Evolutionary conservation across 2,888 invertebrate species (phyloP), one percentile per base, ranked within the genome.

Genomic region (Noctua janthe): DNA sequence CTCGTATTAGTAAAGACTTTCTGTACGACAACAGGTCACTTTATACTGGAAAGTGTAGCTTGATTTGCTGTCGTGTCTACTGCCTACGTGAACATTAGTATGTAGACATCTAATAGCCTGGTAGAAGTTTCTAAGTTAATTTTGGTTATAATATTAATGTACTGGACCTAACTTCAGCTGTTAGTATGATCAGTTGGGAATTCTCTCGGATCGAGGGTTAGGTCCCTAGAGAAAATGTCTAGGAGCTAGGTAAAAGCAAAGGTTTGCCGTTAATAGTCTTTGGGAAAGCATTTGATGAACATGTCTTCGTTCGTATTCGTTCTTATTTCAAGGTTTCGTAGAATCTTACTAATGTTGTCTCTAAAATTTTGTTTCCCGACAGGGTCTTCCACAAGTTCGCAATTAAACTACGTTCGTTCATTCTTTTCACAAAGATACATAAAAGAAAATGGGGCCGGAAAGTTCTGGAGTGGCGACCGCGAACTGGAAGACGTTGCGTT

Each of bases 111-210:
- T 54, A 49, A 43, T n/a, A 29, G 8, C 5, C 4, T 49, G 43
- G 43, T 71, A 39, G 35, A 39, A 29, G 39, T 74, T 80, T 82
- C 66, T 20, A 20, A 69, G 15, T 69, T 47, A 69, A 69, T 69
- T 69, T n/a, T 49, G 39, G 17, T 70, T 35, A 17, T 20, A 70
- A 83, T 54, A 13, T 35, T 51, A 69, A 47, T 69, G n/a, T 23
- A 13, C 47, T 80, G 56, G 23, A 39, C 17, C 7, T 13, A 43
- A 51, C n/a, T 39, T 17, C 11, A 56, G 56, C 23, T 82, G 51
- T 69, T 54, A 74, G 29, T 49, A 23, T 2, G 1, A 15, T 49
- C 74, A n/a, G 1, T 49, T 74, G 15, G 23, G 67, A 10, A 35
- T 35, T 56, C 39, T 29, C 29, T 35, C 6, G 7, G 23, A 66